Evolutionary conservation across 2,888 invertebrate genomes (phyloP).

Genomic region (Harmothoe impar): DNA sequence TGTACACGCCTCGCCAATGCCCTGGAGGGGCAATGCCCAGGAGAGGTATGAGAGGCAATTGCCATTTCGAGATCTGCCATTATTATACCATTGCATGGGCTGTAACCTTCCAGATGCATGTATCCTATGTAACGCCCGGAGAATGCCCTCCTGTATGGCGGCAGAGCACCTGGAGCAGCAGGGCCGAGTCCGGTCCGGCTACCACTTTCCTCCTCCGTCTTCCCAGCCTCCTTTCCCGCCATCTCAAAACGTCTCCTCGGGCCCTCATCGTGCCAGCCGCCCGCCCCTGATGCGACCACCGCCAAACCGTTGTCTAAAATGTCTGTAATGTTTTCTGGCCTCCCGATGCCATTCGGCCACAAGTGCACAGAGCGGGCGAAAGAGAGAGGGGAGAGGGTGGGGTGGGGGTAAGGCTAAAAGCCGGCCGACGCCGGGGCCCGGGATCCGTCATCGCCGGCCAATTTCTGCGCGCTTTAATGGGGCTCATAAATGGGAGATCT

Average conservation of each 20-base stretch:
- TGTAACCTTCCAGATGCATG: too few species aligned
- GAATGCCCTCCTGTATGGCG: too few species aligned
- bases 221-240: neutral
- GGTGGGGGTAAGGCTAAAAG: neutral
- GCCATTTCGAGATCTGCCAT: too few species aligned
- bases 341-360: slow-evolving; percentile 21
- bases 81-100: too few species aligned
- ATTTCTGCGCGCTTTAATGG: slow-evolving; percentile 39
- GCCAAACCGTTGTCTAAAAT: slow-evolving; percentile 43
- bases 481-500: neutral
- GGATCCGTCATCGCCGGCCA: slow-evolving; percentile 39
- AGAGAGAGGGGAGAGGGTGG: neutral
- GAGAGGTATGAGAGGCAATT: too few species aligned
- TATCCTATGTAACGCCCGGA: too few species aligned
- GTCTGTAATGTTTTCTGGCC: slow-evolving; percentile 39
- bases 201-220: neutral
- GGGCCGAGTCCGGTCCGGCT: neutral
- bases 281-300: slow-evolving; percentile 34
- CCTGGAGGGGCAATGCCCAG: too few species aligned
- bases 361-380: neutral
- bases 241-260: neutral
- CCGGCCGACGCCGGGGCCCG: neutral
- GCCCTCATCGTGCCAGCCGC: neutral
- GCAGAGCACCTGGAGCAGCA: neutral
- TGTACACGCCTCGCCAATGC: too few species aligned